Conservation (phyloP, 2,888 invertebrate species). For the Leucophenga montana region DNA sequence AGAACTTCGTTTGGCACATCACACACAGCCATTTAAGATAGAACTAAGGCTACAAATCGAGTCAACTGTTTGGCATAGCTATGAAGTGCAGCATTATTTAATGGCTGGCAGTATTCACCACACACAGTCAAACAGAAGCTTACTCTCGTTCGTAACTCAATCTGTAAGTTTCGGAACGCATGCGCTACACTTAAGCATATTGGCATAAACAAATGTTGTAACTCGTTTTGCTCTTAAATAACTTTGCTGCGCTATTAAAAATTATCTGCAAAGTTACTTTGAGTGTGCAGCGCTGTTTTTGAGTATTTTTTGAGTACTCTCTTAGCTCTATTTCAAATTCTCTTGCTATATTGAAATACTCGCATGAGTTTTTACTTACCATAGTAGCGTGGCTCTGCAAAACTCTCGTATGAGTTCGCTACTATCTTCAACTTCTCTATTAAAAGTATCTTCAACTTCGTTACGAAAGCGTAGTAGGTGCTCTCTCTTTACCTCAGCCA, state of each 20-base stretch:
- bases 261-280: background rate
- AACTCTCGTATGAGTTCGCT: constrained; percentile 14
- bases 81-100: constrained; percentile 40
- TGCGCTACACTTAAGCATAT: background rate
- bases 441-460: background rate
- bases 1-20: too few species aligned
- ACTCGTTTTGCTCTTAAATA: too few species aligned
- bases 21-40: too few species aligned
- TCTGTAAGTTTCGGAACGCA: background rate
- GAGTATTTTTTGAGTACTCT: too few species aligned
- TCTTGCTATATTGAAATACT: background rate
- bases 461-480: background rate
- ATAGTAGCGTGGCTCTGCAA: background rate
- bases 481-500: constrained; percentile 60
- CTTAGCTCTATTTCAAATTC: too few species aligned
- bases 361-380: background rate
- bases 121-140: constrained; percentile 32
- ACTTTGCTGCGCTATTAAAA: too few species aligned
- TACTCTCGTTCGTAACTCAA: background rate
- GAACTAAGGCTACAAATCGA: too few species aligned
- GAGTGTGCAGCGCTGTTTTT: background rate
- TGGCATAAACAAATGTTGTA: too few species aligned
- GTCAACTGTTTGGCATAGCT: constrained; percentile 21
- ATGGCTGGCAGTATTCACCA: constrained; percentile 41
- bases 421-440: background rate